Conservation (phyloP, 2,797 vertebrate species). For the Falco naumanni region DNA sequence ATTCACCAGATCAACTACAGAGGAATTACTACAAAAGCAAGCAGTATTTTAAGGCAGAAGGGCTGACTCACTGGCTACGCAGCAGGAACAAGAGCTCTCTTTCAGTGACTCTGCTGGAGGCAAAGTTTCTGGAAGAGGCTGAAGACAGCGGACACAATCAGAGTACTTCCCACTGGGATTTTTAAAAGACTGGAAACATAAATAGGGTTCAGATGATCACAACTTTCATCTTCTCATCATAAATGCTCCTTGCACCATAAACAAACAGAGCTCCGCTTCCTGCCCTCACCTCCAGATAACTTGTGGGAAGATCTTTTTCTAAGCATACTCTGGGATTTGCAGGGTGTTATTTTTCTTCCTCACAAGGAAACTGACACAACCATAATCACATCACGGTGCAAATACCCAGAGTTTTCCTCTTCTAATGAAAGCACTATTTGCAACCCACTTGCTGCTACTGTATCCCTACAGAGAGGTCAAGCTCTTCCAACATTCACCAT, state of each 20-base stretch:
- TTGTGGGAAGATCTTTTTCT: not conserved
- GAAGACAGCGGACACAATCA: not conserved
- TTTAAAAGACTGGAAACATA: not conserved
- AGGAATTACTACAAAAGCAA: not conserved
- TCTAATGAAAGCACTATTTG: not conserved
- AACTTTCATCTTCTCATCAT: constrained; percentile 2
- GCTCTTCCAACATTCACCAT: not conserved
- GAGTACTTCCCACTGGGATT: not conserved
- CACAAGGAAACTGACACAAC: not conserved
- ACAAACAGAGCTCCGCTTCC: constrained; percentile 3
- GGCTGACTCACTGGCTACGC: not conserved
- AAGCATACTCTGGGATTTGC: not conserved
- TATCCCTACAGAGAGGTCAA: not conserved
- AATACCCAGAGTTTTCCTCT: not conserved
- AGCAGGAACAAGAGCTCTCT: not conserved
- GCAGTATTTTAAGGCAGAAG: not conserved
- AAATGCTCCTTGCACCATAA: not conserved
- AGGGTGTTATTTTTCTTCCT: not conserved
- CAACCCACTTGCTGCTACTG: not conserved
- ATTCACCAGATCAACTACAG: not conserved
- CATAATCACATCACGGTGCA: not conserved
- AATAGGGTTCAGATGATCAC: not conserved
- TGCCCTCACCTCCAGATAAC: not conserved
- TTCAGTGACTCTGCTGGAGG: not conserved
- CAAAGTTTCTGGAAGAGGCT: constrained; percentile 2